A percentile compares a stretch with the other conserved stretches of the same genome.
These are phyloP conservation scores for Venustaconcha ellipsiformis DNA, from an alignment of 1,140 invertebrate species.

Conservation along the genomic window DNA sequence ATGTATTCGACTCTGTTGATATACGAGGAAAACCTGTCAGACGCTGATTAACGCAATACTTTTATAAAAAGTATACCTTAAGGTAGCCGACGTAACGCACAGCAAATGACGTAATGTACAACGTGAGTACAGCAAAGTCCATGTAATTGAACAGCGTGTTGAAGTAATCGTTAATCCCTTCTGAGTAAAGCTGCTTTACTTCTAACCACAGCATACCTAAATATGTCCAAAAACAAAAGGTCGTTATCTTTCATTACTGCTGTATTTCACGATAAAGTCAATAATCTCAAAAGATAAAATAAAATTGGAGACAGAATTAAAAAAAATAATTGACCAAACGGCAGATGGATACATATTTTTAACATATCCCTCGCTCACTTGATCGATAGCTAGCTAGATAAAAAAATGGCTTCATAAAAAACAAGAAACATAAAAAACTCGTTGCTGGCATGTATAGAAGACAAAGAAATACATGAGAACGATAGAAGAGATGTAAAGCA, in stretches of 20 bases:
- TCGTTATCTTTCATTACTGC: background rate
- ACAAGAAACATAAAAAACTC: no score
- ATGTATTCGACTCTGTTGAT: no score
- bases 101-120: constrained; percentile 55
- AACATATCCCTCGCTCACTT: no score
- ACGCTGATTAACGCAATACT: no score
- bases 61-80: constrained; percentile 21
- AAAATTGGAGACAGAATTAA: background rate
- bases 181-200: constrained; percentile 49
- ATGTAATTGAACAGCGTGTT: constrained; percentile 53
- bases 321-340: background rate
- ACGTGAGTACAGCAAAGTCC: constrained; percentile 45
- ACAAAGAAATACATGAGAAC: no score
- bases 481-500: no score
- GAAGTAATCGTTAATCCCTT: constrained; percentile 46
- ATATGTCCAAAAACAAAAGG: background rate
- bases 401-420: no score
- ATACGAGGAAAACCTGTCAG: no score
- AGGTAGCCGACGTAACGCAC: constrained; percentile 32
- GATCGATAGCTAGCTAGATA: no score
- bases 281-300: background rate
- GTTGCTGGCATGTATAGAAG: no score
- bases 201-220: constrained; percentile 56
- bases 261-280: background rate
- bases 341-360: no score